phyloP scores from a whole-genome alignment of 2,797 vertebrate genomes.

The Scyliorhinus canicula region DNA sequence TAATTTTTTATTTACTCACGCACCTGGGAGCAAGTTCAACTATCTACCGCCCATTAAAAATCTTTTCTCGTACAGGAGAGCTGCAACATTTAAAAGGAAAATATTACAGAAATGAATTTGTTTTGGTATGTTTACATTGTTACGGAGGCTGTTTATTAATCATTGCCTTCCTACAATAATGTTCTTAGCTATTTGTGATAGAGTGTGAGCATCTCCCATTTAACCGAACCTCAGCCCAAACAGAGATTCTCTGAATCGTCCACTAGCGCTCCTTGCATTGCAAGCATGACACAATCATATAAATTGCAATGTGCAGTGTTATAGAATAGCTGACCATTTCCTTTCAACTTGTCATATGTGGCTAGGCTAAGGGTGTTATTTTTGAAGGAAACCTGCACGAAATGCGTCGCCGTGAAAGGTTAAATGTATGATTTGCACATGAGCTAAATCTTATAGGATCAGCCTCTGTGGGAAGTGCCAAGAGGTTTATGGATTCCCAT shows the following conservation, averaged over 20 bases:
- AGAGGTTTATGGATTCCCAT: not conserved
- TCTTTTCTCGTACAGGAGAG: conserved; percentile 53
- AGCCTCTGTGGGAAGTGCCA: not conserved
- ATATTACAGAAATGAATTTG: not conserved
- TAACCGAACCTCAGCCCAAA: not conserved
- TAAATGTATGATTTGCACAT: not conserved
- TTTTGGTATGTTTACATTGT: not conserved
- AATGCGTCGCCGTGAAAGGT: not conserved
- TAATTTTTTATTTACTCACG: conserved; percentile 13
- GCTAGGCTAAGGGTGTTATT: not conserved
- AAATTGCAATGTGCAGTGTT: not conserved
- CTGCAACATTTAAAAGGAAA: conserved; percentile 45
- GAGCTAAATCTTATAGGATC: not conserved
- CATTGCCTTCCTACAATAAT: too few relatives aligned
- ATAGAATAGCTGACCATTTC: not conserved
- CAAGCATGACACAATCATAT: not conserved
- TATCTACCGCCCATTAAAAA: conserved; percentile 57
- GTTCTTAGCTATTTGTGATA: not conserved
- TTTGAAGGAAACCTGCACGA: not conserved
- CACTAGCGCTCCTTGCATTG: not conserved
- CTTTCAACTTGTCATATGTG: not conserved
- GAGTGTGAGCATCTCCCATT: not conserved
- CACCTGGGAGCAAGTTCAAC: conserved; percentile 62
- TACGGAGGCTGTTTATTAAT: not conserved
- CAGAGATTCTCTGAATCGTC: not conserved